These are phyloP conservation scores for Cyprinella venusta DNA, from an alignment of 2,797 vertebrate species.

Conservation along the genomic window DNA sequence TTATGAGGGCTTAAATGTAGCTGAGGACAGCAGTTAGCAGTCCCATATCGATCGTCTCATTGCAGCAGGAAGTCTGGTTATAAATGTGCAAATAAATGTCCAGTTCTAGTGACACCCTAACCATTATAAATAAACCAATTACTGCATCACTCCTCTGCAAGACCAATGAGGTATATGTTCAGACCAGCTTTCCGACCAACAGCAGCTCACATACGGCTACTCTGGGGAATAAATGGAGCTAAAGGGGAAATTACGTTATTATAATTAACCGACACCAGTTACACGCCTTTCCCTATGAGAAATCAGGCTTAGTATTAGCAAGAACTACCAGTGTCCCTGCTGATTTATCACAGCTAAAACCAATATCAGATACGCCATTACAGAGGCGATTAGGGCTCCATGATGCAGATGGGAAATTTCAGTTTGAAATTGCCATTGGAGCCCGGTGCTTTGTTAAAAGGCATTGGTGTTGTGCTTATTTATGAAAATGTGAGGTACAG, in stretches of 20 bases:
- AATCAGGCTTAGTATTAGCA: slow-evolving; percentile 45
- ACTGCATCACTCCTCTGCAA: background rate
- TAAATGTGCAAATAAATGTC: slow-evolving; percentile 15
- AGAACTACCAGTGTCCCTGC: slow-evolving; percentile 43
- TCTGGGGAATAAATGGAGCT: background rate
- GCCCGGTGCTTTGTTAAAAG: background rate
- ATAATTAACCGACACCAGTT: slow-evolving; percentile 4
- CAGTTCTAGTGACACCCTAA: background rate
- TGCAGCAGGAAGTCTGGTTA: background rate
- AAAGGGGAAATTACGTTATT: slow-evolving; percentile 35
- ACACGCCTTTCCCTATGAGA: slow-evolving; percentile 41
- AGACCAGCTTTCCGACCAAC: background rate
- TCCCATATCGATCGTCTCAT: background rate
- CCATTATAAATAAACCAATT: background rate
- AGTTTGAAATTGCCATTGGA: background rate
- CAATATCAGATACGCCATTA: slow-evolving; percentile 37
- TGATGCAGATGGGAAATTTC: slow-evolving; percentile 22
- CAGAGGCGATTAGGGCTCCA: background rate
- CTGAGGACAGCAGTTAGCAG: background rate
- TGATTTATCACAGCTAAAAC: slow-evolving; percentile 46
- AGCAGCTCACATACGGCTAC: background rate
- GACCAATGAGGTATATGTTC: slow-evolving; percentile 3
- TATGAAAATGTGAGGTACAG: background rate
- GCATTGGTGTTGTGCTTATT: background rate
- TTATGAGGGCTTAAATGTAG: background rate